Base-by-base conservation (phyloP, 1,140 invertebrate genomes). In the Lamellibrachia luymesi region DNA sequence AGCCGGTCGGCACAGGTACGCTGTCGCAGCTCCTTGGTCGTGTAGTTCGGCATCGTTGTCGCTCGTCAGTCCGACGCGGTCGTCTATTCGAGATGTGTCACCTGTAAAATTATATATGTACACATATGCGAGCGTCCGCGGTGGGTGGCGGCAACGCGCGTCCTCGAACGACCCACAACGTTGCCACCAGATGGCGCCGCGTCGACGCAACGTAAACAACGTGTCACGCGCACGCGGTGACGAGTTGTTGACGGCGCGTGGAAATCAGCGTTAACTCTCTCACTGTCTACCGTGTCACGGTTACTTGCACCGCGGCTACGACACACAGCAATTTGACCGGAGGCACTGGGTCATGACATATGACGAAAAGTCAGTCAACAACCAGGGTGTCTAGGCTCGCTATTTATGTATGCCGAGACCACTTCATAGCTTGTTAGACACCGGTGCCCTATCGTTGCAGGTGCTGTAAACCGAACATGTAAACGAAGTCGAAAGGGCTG, bases 1-100 rank as follows among this genome's bases (percentile, higher is more conserved):
- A 96, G 92, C 27, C 95, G 95, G 38, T 93, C 94, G 51, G 93
- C 93, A 22, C 90, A 90, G 25, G 80, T 92, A 52, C 91, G 93
- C 50, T 64, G 56, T 13, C 56, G 50, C 51, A 92, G 50, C 49
- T 91, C 90, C 5, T 8, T 13, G 25, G 27, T 38, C 50, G 91
- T 91, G 50, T 51, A 93, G 50, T 51, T 93, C 17, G n/a, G 50
- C 92, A 92, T 92, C 92, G 92, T 52, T 17, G 38, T 92, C 49
- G 51, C 8, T 92, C 25, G 8, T 80, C 64, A 17, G 7, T 80
- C 64, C 5, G 64, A 80, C 17, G 13, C 64, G 64, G 64, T 80
- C 64, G 64, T 22, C 25, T 80, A 80, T 80, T 80, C 52, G 64
- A 80, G 64, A 80, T 80, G 13, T 80, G 64, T 80, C 64, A 80